A percentile compares a stretch with the other conserved stretches of the same genome.
Evolutionary conservation across 2,113 vertebrate species (phyloP).

Genomic region (Gallinago media): DNA sequence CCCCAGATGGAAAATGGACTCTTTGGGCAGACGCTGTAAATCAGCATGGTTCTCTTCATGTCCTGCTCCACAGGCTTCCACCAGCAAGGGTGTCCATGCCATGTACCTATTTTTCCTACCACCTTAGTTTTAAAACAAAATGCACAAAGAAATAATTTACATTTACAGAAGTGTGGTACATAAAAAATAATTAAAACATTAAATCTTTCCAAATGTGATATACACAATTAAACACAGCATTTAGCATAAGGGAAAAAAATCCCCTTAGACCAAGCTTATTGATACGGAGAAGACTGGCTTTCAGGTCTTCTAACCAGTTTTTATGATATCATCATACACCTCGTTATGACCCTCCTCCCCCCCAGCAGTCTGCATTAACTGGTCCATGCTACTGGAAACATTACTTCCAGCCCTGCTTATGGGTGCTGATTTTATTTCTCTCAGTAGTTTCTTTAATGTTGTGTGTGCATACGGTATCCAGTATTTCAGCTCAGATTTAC

Average conservation of each 20-base stretch:
- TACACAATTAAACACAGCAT: constrained; percentile 41
- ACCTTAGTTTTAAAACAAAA: not conserved
- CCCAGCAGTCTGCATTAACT: constrained; percentile 3
- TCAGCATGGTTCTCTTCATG: not conserved
- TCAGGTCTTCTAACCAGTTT: constrained; percentile 6
- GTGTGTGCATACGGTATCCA: not conserved
- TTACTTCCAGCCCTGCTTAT: not conserved
- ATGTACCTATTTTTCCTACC: not conserved
- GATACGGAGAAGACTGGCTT: constrained; percentile 1
- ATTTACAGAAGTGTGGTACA: constrained; percentile 15
- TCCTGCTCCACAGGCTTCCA: accelerated
- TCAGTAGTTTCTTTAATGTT: constrained; percentile 27
- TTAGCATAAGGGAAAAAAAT: constrained; percentile 6
- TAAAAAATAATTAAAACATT: constrained; percentile 70
- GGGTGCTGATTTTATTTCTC: constrained; percentile 54
- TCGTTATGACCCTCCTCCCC: not conserved
- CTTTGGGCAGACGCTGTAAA: not conserved
- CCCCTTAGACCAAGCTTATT: not conserved
- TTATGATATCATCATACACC: not conserved
- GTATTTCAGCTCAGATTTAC: constrained; percentile 64
- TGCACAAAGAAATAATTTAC: constrained; percentile 30
- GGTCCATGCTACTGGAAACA: not conserved
- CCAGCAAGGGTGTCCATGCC: not conserved
- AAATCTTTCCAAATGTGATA: constrained; percentile 59
- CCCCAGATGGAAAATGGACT: not conserved